Base-by-base conservation (phyloP, 2,797 vertebrate species). In the Staurois parvus region DNA sequence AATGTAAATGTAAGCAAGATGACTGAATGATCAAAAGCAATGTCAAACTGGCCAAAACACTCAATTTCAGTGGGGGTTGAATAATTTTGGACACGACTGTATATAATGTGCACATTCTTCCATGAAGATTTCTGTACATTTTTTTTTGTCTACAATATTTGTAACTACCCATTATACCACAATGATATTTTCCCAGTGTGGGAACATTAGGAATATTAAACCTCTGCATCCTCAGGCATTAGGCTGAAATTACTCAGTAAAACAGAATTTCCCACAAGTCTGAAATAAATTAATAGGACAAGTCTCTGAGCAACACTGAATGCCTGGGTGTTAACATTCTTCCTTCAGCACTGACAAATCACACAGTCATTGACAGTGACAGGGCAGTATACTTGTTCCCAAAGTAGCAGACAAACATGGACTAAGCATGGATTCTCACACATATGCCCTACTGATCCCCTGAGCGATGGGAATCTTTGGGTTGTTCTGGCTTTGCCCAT, bases 211-310 rank as follows among this genome's bases (percentile, higher is more conserved):
- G 19, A 72, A 34, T 4, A 19, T 24, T 70, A 10, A 66, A 29
- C 2, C 69, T 24, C 32, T 24, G 69, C 30, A 15, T 72, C 37
- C 37, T 4, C n/a, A 28, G 37, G 4, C 24, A 72, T 42, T 45
- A n/a, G 4, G 10, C 1, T 37, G 24, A 24, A 37, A 72, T 37
- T 28, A 40, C 19, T 72, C 21, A 10, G 69, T 10, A 40, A 37
- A 40, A 72, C 7, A 40, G 6, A 19, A 72, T 72, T 70, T 72
- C 34, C 70, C 70, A 72, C 70, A 72, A 42, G 42, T 15, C 64
- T 66, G 9, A 26, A 26, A 66, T 0, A 66, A 24, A 15, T 26
- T 42, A 72, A 42, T 40, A 42, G 37, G n/a, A 45, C 1, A 4
- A 24, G 19, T 37, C 21, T 26, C 37, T 34, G 21, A 72, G 34